These are phyloP conservation scores for Agrypnus murinus DNA, from an alignment of 2,888 invertebrate genomes.

Conservation along the genomic window DNA sequence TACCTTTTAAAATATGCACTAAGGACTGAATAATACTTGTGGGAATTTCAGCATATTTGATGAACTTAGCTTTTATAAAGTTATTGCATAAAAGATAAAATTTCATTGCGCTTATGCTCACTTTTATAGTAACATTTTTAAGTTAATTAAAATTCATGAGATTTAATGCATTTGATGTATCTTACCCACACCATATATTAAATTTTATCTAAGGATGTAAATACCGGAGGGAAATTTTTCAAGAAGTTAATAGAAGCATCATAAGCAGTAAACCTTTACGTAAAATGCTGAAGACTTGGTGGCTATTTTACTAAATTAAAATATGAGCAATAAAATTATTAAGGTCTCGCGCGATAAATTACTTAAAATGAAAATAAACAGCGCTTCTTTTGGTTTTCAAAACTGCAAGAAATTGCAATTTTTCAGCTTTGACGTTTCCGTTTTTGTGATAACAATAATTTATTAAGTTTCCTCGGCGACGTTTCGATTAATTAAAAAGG, in stretches of 20 bases:
- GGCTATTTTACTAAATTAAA: constrained; percentile 14
- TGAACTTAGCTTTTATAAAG: constrained; percentile 10
- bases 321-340: constrained; percentile 27
- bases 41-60: not conserved
- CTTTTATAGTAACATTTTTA: constrained; percentile 20
- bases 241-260: not conserved
- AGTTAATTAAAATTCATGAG: constrained; percentile 33
- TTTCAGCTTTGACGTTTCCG: not conserved
- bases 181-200: not conserved
- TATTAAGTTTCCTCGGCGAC: constrained; percentile 5
- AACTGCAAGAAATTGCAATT: constrained; percentile 2
- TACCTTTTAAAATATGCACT: too few species aligned
- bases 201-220: constrained; percentile 16
- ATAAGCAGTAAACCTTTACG: constrained; percentile 10
- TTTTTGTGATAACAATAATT: constrained; percentile 4
- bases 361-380: constrained; percentile 6
- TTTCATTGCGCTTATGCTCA: constrained; percentile 14
- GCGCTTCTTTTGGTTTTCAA: not conserved
- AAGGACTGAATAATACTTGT: not conserved
- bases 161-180: constrained; percentile 21
- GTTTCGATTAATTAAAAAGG: constrained; percentile 20
- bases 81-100: not conserved
- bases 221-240: constrained; percentile 9
- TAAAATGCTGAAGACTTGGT: not conserved
- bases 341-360: constrained; percentile 11